Conservation (phyloP, 2,888 invertebrate species). For the Formica aserva region DNA sequence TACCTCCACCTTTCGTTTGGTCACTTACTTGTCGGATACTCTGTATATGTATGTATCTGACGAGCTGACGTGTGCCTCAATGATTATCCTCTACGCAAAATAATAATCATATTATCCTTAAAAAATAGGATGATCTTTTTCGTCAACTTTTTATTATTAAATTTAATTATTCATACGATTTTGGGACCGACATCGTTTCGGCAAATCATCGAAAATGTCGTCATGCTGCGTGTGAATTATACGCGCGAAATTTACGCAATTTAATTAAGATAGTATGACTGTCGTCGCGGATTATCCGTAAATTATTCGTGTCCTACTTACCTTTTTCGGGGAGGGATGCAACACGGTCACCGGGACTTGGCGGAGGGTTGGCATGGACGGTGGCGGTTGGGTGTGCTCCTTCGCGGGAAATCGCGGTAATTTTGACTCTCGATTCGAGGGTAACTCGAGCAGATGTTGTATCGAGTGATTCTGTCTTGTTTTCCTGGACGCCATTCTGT, state of each 20-base stretch:
- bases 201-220: not conserved
- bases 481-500: constrained; percentile 86
- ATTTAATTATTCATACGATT: constrained; percentile 30
- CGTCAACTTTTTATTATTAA: constrained; percentile 42
- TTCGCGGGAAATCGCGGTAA: constrained; percentile 75
- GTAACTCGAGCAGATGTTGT: constrained; percentile 87
- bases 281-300: constrained; percentile 42
- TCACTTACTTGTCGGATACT: too few relatives aligned
- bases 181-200: constrained; percentile 15
- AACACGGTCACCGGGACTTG: constrained; percentile 83
- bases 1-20: too few relatives aligned
- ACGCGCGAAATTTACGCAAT: not conserved
- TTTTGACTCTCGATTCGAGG: constrained; percentile 85
- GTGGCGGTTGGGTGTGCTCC: constrained; percentile 76
- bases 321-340: constrained; percentile 86
- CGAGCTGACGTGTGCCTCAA: constrained; percentile 6
- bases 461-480: constrained; percentile 87
- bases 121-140: constrained; percentile 31
- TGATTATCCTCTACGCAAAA: constrained; percentile 5
- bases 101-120: constrained; percentile 31
- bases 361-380: constrained; percentile 79
- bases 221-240: not conserved
- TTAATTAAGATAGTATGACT: not conserved
- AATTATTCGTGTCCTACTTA: constrained; percentile 76
- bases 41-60: not conserved